Percentiles rank a stretch among this genome's conserved stretches.
These are phyloP conservation scores for Paelopatides confundens DNA, from an alignment of 53 echinoderm and acorn worm genomes.

Conservation along the genomic window DNA sequence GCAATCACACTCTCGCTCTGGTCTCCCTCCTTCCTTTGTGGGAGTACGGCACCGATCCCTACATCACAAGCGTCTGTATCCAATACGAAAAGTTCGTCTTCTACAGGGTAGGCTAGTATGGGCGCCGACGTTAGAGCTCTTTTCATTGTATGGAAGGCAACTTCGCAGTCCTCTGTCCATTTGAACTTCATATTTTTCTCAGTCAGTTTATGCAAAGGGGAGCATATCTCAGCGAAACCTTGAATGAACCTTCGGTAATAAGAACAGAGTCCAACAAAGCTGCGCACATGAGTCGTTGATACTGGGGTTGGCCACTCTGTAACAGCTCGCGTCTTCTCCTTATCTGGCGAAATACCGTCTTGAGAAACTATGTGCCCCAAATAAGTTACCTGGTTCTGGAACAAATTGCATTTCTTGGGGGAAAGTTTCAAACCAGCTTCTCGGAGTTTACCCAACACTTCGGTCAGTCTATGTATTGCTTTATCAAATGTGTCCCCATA, in stretches of 20 bases:
- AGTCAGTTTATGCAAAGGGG: conserved; percentile 51
- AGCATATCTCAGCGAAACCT: conserved; percentile 43
- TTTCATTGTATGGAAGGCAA: conserved; percentile 2
- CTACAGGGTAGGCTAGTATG: conserved; percentile 31
- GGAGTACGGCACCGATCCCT: conserved; percentile 52
- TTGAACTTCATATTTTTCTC: conserved; percentile 20
- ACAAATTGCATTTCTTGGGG: conserved; percentile 65
- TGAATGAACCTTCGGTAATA: conserved; percentile 45
- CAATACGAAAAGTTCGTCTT: conserved; percentile 12
- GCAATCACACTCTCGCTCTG: conserved; percentile 50
- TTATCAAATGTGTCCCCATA: not conserved
- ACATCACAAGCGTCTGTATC: conserved; percentile 58
- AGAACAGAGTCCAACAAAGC: conserved; percentile 36
- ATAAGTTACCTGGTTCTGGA: conserved; percentile 53
- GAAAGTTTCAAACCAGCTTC: conserved; percentile 54
- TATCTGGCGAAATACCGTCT: not conserved
- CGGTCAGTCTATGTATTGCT: not conserved
- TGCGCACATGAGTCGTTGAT: conserved; percentile 6
- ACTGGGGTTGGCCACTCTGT: not conserved
- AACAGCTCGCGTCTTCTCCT: not conserved
- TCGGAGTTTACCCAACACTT: not conserved
- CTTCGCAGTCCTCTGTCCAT: conserved; percentile 35
- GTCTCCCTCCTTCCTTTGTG: conserved; percentile 37
- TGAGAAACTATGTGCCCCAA: conserved; percentile 43
- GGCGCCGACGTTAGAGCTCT: conserved; percentile 26